Conservation (phyloP, 2,888 invertebrate species). For the Meta bourneti region DNA sequence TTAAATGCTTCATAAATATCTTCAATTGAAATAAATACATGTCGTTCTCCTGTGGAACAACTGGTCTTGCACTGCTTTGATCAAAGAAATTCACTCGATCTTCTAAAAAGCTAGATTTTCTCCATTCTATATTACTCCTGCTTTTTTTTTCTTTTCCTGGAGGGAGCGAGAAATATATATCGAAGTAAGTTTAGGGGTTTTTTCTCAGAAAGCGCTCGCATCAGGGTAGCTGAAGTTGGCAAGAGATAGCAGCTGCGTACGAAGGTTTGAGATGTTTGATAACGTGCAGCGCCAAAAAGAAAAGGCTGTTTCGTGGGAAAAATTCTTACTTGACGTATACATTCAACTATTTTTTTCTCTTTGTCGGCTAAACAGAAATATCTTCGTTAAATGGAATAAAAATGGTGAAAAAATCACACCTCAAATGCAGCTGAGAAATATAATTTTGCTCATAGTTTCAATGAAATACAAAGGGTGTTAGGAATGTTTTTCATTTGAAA, state of each 20-base stretch:
- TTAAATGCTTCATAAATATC: neutral
- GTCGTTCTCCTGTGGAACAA: neutral
- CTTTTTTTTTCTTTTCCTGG: neutral
- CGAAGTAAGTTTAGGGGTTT: neutral
- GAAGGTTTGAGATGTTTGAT: constrained; percentile 50
- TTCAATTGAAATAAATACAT: neutral
- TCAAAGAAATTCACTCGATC: neutral
- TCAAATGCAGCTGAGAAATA: constrained; percentile 6
- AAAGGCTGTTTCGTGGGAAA: constrained; percentile 11
- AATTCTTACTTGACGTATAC: constrained; percentile 41
- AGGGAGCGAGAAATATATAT: neutral
- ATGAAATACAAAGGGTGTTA: neutral
- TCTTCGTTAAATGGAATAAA: neutral
- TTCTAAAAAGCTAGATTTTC: neutral
- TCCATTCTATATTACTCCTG: neutral
- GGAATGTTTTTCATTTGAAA: neutral
- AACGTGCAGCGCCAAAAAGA: constrained; percentile 11
- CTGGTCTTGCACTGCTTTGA: neutral
- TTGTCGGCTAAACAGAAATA: constrained; percentile 1
- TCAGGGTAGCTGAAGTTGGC: neutral
- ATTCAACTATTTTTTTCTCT: constrained; percentile 5
- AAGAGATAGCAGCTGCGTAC: constrained; percentile 45
- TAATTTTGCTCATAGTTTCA: neutral
- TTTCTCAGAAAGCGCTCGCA: neutral
- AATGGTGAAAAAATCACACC: neutral